Base-by-base conservation (phyloP, 2,113 vertebrate species). In the Sorex araneus region DNA sequence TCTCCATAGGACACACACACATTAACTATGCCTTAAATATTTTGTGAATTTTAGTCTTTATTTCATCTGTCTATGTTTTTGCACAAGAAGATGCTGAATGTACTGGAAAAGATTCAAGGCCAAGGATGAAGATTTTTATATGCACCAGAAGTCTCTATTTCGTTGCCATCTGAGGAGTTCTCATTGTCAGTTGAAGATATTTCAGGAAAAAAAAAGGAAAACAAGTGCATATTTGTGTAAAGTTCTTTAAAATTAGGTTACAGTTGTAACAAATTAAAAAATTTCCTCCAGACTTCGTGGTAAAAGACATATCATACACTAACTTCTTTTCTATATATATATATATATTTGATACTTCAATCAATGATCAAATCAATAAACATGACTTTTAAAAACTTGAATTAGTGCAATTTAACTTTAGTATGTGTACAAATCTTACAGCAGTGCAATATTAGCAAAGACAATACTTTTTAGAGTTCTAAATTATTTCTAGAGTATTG, bases 331-430 rank as follows among this genome's bases (percentile, higher is more conserved):
- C 80, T 88, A 40, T 82, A 64, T 54, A 19, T 34, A 75, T 88
- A 40, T 82, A 64, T 54, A 19, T 34, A 75, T 67, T 67, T 92
- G 75, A 66, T 40, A 83, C 21, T 28, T 94, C 43, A 75, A 88
- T 45, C 78, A 71, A 85, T 95, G 87, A 85, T 88, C 64, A 25
- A 75, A 92, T 92, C 91, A 78, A 95, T 92, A 95, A 92, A 78
- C 78, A 88, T 90, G 70, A 21, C 82, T 77, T 94, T 75, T 64
- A 79, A 85, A 94, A 90, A 90, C 43, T 79, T 63, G 57, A 85
- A 19, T 70, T 78, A 94, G 57, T 88, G 74, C 34, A 34, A 85
- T 94, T 94, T 92, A 92, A 92, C 90, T 85, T 82, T 85, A 79
- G 27, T n/a, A 75, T 89, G 87, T 43, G 30, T 60, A 75, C 85